phyloP scores from a whole-genome alignment of 2,113 vertebrate species.

The Patagioenas fasciata region DNA sequence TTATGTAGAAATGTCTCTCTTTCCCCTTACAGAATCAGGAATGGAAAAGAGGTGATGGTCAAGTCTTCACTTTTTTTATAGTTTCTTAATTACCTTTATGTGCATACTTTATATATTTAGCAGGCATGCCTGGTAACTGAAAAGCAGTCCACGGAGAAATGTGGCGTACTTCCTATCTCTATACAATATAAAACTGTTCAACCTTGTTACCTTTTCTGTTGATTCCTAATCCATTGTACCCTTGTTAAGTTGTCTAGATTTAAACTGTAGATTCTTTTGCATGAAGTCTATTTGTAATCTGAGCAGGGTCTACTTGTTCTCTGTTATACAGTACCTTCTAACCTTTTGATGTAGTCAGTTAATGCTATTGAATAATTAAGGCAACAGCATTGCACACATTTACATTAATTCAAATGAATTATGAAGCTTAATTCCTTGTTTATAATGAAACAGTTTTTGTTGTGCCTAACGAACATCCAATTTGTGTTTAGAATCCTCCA shows the following conservation, averaged over 20 bases:
- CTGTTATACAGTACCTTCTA: background rate
- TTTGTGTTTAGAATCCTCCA: conserved; percentile 22
- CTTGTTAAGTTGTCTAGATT: background rate
- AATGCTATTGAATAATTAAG: background rate
- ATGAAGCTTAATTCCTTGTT: background rate
- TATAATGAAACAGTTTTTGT: background rate
- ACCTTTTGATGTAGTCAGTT: background rate
- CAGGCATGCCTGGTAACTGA: background rate
- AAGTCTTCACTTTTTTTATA: background rate
- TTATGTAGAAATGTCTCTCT: background rate
- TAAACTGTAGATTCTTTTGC: background rate
- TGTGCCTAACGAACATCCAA: background rate
- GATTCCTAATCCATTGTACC: background rate
- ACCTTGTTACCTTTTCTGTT: background rate
- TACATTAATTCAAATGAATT: background rate
- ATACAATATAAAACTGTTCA: background rate
- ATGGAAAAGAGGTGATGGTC: background rate
- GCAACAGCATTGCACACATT: background rate
- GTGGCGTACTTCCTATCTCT: background rate
- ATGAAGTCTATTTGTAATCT: no score
- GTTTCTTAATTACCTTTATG: background rate
- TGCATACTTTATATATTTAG: background rate
- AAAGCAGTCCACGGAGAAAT: background rate
- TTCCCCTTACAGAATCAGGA: background rate
- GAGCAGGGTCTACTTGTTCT: background rate